Conservation (phyloP, 2,888 invertebrate species). For the Elgonia sp. region DNA sequence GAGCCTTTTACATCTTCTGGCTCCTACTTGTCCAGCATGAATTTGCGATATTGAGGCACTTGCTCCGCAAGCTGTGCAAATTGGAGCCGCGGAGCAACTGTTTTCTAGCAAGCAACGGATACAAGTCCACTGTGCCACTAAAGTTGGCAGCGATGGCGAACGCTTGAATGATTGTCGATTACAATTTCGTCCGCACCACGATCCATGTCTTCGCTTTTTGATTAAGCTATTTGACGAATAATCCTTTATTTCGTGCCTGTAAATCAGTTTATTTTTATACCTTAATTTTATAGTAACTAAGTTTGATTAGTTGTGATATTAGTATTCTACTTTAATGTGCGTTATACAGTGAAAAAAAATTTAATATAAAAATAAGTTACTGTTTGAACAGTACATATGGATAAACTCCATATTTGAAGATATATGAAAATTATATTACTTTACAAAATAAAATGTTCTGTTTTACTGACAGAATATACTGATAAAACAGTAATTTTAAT, state of each 20-base stretch:
- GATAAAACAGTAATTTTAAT: too few relatives aligned
- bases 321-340: too few relatives aligned
- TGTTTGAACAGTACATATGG: too few relatives aligned
- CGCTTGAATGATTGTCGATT: constrained; percentile 79
- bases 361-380: too few relatives aligned
- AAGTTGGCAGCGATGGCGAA: constrained; percentile 84
- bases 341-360: too few relatives aligned
- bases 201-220: constrained; percentile 82
- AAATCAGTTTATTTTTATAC: not conserved
- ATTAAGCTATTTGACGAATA: constrained; percentile 72
- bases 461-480: too few relatives aligned
- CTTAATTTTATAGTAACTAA: too few relatives aligned
- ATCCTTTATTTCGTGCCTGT: constrained; percentile 78
- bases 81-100: constrained; percentile 88
- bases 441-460: too few relatives aligned
- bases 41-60: constrained; percentile 84
- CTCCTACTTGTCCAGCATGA: constrained; percentile 84
- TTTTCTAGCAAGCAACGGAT: constrained; percentile 92
- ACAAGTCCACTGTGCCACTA: constrained; percentile 89
- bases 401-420: too few relatives aligned
- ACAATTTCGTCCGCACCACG: constrained; percentile 82
- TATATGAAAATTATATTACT: too few relatives aligned
- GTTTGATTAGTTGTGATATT: too few relatives aligned
- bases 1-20: constrained; percentile 84
- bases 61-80: constrained; percentile 93